phyloP scores from a whole-genome alignment of 1,140 invertebrate species.

The Leptonema lineaticorne region DNA sequence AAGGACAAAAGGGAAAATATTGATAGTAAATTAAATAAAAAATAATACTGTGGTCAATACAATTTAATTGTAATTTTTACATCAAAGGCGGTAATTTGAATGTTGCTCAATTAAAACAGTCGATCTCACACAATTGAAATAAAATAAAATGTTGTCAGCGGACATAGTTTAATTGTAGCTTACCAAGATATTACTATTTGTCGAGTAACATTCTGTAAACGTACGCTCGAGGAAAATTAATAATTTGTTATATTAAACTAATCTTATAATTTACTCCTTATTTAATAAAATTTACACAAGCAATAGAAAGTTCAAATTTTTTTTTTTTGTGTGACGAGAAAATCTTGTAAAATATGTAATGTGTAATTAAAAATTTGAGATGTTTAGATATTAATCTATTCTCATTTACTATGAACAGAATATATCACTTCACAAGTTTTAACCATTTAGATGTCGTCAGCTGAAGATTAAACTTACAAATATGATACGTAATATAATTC shows the following conservation, averaged over 20 bases:
- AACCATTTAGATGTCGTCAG: too few relatives aligned
- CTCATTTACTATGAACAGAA: too few relatives aligned
- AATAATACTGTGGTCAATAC: not conserved
- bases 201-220: constrained; percentile 23
- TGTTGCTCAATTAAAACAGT: not conserved
- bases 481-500: too few relatives aligned
- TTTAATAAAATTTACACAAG: not conserved
- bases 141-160: constrained; percentile 25
- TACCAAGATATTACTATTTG: constrained; percentile 30
- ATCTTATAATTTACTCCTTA: constrained; percentile 5
- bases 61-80: constrained; percentile 41
- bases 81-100: constrained; percentile 38
- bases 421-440: too few relatives aligned
- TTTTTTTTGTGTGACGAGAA: too few relatives aligned
- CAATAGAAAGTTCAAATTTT: constrained; percentile 4
- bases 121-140: constrained; percentile 28
- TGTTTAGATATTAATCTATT: too few relatives aligned
- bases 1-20: too few relatives aligned
- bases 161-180: too few relatives aligned
- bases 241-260: constrained; percentile 2
- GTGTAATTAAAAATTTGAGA: too few relatives aligned
- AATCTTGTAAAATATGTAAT: not conserved
- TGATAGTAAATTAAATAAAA: not conserved
- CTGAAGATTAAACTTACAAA: too few relatives aligned
- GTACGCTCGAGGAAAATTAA: constrained; percentile 1